A percentile compares a stretch with the other conserved stretches of the same genome.
phyloP scores from a whole-genome alignment of 2,888 invertebrate species.

The Tuberolachnus salignus region DNA sequence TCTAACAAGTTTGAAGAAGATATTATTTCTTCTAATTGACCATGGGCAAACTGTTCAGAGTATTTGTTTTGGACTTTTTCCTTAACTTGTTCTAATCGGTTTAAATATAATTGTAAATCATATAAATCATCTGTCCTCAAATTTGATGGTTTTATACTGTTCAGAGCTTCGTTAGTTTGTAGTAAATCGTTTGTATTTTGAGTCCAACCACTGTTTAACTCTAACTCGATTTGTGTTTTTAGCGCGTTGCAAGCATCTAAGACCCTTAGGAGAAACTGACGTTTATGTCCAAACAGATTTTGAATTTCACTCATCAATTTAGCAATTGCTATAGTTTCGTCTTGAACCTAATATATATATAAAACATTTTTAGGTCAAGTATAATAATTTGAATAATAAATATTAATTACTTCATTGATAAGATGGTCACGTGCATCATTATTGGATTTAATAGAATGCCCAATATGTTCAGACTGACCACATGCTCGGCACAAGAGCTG shows the following conservation, averaged over 20 bases:
- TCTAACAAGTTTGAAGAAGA: constrained; percentile 73
- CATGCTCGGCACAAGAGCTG: constrained; percentile 72
- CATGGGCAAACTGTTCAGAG: constrained; percentile 75
- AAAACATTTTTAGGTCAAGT: neutral
- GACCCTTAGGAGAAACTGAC: constrained; percentile 75
- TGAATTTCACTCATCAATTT: constrained; percentile 75
- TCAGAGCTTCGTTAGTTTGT: constrained; percentile 72
- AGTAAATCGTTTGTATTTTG: constrained; percentile 61
- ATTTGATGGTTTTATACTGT: constrained; percentile 69
- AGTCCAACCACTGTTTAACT: constrained; percentile 69
- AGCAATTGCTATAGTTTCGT: constrained; percentile 72
- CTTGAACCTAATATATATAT: constrained; percentile 65
- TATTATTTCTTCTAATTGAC: constrained; percentile 74
- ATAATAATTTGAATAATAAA: neutral
- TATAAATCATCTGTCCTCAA: constrained; percentile 68
- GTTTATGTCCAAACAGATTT: constrained; percentile 73
- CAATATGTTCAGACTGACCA: constrained; percentile 71
- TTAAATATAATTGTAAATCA: constrained; percentile 70
- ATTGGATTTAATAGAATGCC: constrained; percentile 73
- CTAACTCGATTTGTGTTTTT: constrained; percentile 77
- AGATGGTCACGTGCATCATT: constrained; percentile 72
- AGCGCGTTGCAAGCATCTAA: constrained; percentile 76
- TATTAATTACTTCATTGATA: constrained; percentile 66
- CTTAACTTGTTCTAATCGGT: constrained; percentile 70
- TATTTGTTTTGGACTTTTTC: constrained; percentile 70